phyloP scores from a whole-genome alignment of 1,140 invertebrate species.

The Eupristina koningsbergeri region DNA sequence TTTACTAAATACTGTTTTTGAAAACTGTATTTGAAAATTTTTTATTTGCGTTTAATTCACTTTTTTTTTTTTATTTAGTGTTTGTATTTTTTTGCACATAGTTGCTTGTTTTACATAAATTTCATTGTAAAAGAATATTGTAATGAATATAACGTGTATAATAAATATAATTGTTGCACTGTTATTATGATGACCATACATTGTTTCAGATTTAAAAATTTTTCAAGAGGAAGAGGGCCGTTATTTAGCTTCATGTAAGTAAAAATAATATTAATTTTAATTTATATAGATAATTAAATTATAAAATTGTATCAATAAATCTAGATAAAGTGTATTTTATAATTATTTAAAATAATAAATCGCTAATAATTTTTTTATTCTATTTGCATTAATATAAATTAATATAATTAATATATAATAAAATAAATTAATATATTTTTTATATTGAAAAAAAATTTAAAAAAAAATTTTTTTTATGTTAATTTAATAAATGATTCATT shows the following conservation, averaged over 20 bases:
- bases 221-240: conserved; percentile 87
- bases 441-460: background rate
- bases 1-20: background rate
- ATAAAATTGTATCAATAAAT: background rate
- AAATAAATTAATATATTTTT: no score
- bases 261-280: background rate
- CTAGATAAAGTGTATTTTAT: no score
- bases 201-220: conserved; percentile 68
- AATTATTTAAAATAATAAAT: no score
- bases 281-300: background rate
- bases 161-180: background rate
- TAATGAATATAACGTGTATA: background rate
- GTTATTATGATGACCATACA: background rate
- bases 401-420: no score
- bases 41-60: background rate
- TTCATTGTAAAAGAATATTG: background rate
- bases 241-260: conserved; percentile 86
- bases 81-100: background rate
- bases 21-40: background rate
- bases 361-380: no score
- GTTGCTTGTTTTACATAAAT: background rate
- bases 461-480: background rate
- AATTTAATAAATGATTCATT: background rate
- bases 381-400: no score
- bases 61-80: background rate